Base-by-base conservation (phyloP, 23 tunicate genomes). In the Ciona savignyi region DNA sequence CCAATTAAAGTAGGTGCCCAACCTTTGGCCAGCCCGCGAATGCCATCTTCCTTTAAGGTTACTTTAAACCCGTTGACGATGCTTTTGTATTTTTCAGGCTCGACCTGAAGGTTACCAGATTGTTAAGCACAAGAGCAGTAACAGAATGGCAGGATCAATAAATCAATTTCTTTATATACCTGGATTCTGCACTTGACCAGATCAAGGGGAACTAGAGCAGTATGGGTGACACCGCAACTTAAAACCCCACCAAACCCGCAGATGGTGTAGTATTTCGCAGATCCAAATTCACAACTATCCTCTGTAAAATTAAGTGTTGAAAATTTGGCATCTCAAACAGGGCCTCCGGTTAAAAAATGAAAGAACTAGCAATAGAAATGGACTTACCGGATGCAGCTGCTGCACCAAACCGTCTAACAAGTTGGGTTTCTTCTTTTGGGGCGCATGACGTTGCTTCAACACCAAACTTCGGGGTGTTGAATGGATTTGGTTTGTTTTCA, bases 1-100 rank as follows among this genome's bases (percentile, higher is more conserved):
- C 99, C 99, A 67, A 94, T 94, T 0, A 94, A 48, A 26, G 99
- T 94, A 0, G 99, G 99, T 1, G 99, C 96, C 99, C 99, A 95
- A 22, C 99, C 99, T 35, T 85, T 85, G 20, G 78, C 99, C 4
- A 95, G 61, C 29, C 96, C 99, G 69, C 90, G 79, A 6, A 88
- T 34, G 4, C 99, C 99, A 35, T 90, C 96, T 63, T 95, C 99
- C 34, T 71, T 56, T 6, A 95, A n/a, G 1, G 99, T 88, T 0
- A 95, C 96, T 62, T 81, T 75, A 63, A 93, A 86, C 1, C 97
- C 97, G 74, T 64, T 69, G 42, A 84, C 70, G 1, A 90, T 84
- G 30, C 61, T 71, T 70, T 76, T 90, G 86, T 90, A 90, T 70
- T 90, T 90, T 30, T 71, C 86, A 0, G 97, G 97, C 2, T 90